A percentile compares a stretch with the other conserved stretches of the same genome.
These are phyloP conservation scores for Alosa alosa DNA, from an alignment of 2,113 vertebrate species.

Conservation along the genomic window DNA sequence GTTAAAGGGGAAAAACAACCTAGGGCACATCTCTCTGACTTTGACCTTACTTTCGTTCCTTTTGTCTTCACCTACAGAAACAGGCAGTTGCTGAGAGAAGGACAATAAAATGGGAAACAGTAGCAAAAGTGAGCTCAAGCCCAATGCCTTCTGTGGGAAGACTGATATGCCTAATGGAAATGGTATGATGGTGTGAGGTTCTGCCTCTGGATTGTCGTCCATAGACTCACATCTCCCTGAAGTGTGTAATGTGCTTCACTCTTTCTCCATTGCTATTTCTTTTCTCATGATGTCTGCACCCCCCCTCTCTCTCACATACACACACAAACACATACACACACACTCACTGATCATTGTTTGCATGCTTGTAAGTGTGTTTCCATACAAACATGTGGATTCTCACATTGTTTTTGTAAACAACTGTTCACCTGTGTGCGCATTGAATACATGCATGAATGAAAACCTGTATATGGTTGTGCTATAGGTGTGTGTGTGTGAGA, in stretches of 20 bases:
- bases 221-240: neutral
- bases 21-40: slow-evolving; percentile 18
- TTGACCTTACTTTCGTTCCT: slow-evolving; percentile 30
- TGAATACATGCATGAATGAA: neutral
- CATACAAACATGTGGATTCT: neutral
- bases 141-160: slow-evolving; percentile 23
- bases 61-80: slow-evolving; percentile 31
- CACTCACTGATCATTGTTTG: neutral
- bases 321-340: slow-evolving; percentile 17
- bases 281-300: neutral
- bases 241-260: neutral
- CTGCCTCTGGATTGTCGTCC: neutral
- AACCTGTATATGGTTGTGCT: neutral
- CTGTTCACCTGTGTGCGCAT: neutral
- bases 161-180: slow-evolving; percentile 12
- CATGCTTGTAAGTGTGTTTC: neutral
- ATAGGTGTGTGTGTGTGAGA: too few relatives aligned
- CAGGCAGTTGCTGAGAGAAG: slow-evolving; percentile 10
- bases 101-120: neutral
- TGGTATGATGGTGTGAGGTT: neutral
- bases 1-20: slow-evolving; percentile 1
- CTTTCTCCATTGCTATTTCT: neutral
- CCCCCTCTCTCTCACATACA: neutral
- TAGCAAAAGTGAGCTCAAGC: slow-evolving; percentile 6
- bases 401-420: too few relatives aligned